Base-by-base conservation (phyloP, 1,140 invertebrate species). In the Atta cephalotes region DNA sequence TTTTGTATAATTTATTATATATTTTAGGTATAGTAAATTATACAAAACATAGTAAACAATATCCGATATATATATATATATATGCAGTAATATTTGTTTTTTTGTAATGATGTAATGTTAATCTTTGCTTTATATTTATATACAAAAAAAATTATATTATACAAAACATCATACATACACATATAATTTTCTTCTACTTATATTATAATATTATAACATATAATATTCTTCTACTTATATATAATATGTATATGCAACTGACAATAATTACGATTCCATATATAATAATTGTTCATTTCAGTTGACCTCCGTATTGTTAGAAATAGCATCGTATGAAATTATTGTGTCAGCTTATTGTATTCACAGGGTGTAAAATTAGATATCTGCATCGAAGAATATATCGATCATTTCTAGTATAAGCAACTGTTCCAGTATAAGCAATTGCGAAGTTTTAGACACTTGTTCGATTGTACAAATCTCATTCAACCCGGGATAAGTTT, bases 261-360 rank as follows among this genome's bases (percentile, higher is more conserved):
- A 16, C 39, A 45, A 0, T 70, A 70, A 31, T 77, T 21, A 63
- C 51, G 76, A 53, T 51, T 53, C 78, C 58, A 62, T 53, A 78
- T 82, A 58, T 89, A 77, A 88, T 88, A 72, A 80, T 86, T 89
- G 71, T 78, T 60, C 31, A 85, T 45, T 18, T 9, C 39, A 51
- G 84, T 89, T 68, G 74, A 65, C 31, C 31, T 63, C 0, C 0
- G 3, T 18, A 28, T 28, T 21, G n/a, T 25, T 35, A 51, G 39
- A 62, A 76, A 51, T 21, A 49, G 12, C 25, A 12, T 60, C 4
- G 35, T 3, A 49, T 82, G 21, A 82, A 60, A 28, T 72, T 60
- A 66, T 72, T 82, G 28, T 31, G 35, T 62, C 39, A 71, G 65
- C 9, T 25, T 16, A 3, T 56, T 35, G 49, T 16, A 56, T 39